A percentile compares a stretch with the other conserved stretches of the same genome.
phyloP scores from a whole-genome alignment of 2,113 vertebrate species.

The Trochalopteron elliotii region DNA sequence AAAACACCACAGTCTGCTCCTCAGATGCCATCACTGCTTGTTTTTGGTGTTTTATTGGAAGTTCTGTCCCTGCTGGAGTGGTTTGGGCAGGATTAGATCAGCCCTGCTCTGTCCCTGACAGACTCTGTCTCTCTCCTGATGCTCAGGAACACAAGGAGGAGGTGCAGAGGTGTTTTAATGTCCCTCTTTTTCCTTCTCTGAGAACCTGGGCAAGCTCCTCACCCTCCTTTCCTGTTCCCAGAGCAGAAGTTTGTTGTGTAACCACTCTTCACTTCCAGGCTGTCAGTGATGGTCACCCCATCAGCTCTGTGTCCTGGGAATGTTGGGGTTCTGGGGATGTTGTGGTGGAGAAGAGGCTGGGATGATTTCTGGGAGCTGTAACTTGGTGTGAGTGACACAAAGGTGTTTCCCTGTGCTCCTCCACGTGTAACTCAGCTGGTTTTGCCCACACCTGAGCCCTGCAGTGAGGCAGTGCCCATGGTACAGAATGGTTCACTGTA shows the following conservation, averaged over 20 bases:
- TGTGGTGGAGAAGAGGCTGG: background rate
- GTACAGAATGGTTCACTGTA: too few species aligned
- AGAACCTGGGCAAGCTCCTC: background rate
- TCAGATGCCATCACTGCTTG: background rate
- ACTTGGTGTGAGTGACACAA: background rate
- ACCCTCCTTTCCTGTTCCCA: background rate
- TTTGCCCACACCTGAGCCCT: too few species aligned
- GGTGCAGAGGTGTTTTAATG: background rate
- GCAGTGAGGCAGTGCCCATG: too few species aligned
- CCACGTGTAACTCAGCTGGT: background rate
- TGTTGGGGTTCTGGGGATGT: too few species aligned
- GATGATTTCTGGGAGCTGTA: fast-evolving
- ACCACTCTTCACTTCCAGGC: background rate
- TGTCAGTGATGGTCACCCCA: too few species aligned
- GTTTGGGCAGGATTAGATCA: background rate
- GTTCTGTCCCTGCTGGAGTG: background rate
- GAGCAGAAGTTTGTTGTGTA: background rate
- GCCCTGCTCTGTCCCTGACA: background rate
- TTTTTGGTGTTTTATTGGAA: background rate
- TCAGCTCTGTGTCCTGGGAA: background rate
- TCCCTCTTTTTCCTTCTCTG: background rate
- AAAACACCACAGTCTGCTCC: background rate
- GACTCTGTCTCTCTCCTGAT: background rate
- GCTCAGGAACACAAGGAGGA: background rate
- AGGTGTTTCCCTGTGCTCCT: background rate